Evolutionary conservation across 2,888 invertebrate genomes (phyloP).

Genomic region (Alcis repandata): DNA sequence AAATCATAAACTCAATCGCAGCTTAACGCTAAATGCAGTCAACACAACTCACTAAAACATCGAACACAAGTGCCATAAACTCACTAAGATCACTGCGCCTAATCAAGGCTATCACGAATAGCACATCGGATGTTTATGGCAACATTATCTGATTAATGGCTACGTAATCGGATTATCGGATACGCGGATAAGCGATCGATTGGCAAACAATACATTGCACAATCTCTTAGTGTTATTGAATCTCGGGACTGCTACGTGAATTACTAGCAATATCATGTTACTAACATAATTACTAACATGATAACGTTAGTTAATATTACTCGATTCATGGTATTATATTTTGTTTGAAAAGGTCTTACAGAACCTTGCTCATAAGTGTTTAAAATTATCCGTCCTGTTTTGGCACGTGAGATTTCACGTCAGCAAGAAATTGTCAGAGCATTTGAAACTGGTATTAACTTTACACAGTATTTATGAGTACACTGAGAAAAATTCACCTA

Average conservation of each 20-base stretch:
- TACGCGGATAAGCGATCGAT: slow-evolving; percentile 27
- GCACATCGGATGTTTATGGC: slow-evolving; percentile 34
- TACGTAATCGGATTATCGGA: slow-evolving; percentile 41
- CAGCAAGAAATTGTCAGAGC: no score
- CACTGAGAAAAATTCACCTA: no score
- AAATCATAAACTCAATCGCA: background rate
- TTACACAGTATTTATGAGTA: no score
- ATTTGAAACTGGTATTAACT: no score
- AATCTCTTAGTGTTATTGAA: slow-evolving; percentile 10
- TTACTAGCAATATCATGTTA: no score
- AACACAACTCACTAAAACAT: slow-evolving; percentile 1
- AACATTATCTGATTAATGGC: slow-evolving; percentile 38
- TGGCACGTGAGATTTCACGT: no score
- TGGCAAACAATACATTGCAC: slow-evolving; percentile 16
- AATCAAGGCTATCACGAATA: slow-evolving; percentile 28
- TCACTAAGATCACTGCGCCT: slow-evolving; percentile 17
- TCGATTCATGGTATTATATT: no score
- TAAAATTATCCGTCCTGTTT: no score
- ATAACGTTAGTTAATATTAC: no score
- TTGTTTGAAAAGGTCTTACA: no score
- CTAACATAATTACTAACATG: no score
- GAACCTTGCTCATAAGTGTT: no score
- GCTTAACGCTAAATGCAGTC: slow-evolving; percentile 4
- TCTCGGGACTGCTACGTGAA: background rate
- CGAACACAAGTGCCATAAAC: slow-evolving; percentile 23